Base-by-base conservation (phyloP, 2,113 vertebrate species). In the Sclerurus mexicanus region DNA sequence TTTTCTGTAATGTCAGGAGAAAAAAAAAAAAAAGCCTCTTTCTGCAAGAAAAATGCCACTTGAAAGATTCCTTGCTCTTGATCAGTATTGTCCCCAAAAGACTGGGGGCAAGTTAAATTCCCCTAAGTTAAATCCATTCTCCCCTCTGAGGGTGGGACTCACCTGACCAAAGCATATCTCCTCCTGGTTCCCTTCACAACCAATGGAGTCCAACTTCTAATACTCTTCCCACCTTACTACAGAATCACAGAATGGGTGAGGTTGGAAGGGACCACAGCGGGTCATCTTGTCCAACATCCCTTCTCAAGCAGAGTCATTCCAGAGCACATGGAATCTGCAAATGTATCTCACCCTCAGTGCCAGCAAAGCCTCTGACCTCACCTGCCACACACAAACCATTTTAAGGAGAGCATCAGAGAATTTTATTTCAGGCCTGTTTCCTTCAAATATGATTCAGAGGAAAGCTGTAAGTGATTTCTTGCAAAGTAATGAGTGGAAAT, bases 101-200 rank as follows among this genome's bases (percentile, higher is more conserved):
- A 39, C 12, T 12, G 17, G 31, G 49, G 49, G 24, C 24, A 50
- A 50, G 49, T 50, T 27, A 25, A 49, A 49, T 24, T 49, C 47
- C 20, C 37, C 64, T 44, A 55, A 53, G 28, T 27, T 42, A 72
- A 82, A 90, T 19, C 42, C 3, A 1, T 62, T 64, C 33, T 85
- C 15, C 22, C 3, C 20, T 80, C 20, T 74, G n/a, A 44, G 30
- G 3, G 7, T 33, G 24, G 37, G 14, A 76, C 9, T 69, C 39
- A 56, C 15, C 1, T 2, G 58, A 59, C 6, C 1, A 4, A 81
- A 71, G 33, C 1, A 0, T 11, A 27, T 42, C 69, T 63, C 7
- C 11, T 72, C 20, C 39, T 39, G 35, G 12, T 2, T 4, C 10
- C 3, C 39, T 10, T 62, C 21, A 66, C 19, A 85, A 40, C 2